A percentile compares a stretch with the other conserved stretches of the same genome.
phyloP scores from a whole-genome alignment of 1,140 invertebrate species.

The Heliconius melpomene region DNA sequence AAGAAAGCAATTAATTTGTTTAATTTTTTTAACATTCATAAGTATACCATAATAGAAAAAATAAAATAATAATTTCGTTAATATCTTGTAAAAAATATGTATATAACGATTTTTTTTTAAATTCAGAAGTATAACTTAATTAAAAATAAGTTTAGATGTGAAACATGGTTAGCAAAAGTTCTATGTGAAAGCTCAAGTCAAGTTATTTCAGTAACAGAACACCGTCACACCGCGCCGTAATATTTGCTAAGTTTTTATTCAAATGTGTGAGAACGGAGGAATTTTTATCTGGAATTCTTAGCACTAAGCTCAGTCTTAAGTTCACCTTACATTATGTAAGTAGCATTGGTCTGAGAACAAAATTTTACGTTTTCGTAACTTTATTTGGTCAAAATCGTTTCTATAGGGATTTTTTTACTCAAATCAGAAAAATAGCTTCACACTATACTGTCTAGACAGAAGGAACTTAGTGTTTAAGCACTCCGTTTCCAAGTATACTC shows the following conservation, averaged over 20 bases:
- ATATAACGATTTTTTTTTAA: too few species aligned
- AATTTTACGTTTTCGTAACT: background rate
- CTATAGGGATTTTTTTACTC: too few species aligned
- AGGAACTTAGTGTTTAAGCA: too few species aligned
- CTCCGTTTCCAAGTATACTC: too few species aligned
- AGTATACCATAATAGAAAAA: too few species aligned
- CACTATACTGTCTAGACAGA: too few species aligned
- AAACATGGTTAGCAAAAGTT: slow-evolving; percentile 11
- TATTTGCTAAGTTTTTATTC: slow-evolving; percentile 21
- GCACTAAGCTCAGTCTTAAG: background rate
- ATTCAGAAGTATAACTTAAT: too few species aligned
- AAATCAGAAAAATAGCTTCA: too few species aligned
- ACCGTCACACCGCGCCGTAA: slow-evolving; percentile 19
- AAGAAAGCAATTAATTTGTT: too few species aligned
- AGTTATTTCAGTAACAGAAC: slow-evolving; percentile 16
- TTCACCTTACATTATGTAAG: slow-evolving; percentile 8
- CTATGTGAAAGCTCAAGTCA: background rate
- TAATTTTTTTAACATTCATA: too few species aligned
- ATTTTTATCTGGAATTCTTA: slow-evolving; percentile 1
- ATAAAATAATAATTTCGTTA: background rate
- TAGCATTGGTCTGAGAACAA: background rate
- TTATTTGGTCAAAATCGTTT: too few species aligned
- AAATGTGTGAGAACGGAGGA: background rate
- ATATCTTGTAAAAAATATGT: too few species aligned
- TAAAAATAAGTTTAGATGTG: background rate